Conservation (phyloP, 1,140 invertebrate genomes). For the Drosophila burlai region DNA sequence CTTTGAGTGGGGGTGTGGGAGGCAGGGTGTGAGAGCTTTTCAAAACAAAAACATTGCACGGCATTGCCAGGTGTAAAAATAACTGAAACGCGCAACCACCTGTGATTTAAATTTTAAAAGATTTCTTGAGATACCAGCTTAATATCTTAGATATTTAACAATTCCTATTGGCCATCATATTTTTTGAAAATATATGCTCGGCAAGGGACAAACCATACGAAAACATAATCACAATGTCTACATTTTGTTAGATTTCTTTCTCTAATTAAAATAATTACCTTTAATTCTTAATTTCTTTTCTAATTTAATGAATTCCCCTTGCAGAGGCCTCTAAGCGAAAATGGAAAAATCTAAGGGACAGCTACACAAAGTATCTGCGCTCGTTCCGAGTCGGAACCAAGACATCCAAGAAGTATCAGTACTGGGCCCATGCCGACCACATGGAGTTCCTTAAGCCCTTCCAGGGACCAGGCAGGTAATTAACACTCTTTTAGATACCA, state of each 20-base stretch:
- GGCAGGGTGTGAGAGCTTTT: constrained; percentile 30
- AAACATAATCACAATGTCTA: no score
- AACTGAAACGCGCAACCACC: constrained; percentile 37
- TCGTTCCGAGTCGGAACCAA: constrained; percentile 84
- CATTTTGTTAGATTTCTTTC: no score
- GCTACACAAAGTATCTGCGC: constrained; percentile 83
- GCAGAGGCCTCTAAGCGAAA: constrained; percentile 83
- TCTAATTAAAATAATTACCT: no score
- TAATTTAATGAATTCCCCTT: constrained; percentile 10
- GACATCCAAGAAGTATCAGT: constrained; percentile 84
- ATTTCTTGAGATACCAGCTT: background rate
- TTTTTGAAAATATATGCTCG: background rate
- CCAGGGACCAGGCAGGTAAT: constrained; percentile 80
- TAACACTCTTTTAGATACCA: background rate
- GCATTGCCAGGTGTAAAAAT: constrained; percentile 22
- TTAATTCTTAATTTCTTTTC: no score
- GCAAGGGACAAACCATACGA: no score
- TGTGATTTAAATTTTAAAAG: constrained; percentile 16
- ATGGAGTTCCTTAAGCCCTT: constrained; percentile 84
- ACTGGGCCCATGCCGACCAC: constrained; percentile 84
- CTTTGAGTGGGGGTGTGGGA: constrained; percentile 3
- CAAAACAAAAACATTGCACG: constrained; percentile 54
- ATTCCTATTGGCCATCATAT: no score
- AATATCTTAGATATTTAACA: background rate
- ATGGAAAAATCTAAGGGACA: constrained; percentile 84